Conservation (phyloP, 2,113 vertebrate species). For the Siniperca chuatsi region DNA sequence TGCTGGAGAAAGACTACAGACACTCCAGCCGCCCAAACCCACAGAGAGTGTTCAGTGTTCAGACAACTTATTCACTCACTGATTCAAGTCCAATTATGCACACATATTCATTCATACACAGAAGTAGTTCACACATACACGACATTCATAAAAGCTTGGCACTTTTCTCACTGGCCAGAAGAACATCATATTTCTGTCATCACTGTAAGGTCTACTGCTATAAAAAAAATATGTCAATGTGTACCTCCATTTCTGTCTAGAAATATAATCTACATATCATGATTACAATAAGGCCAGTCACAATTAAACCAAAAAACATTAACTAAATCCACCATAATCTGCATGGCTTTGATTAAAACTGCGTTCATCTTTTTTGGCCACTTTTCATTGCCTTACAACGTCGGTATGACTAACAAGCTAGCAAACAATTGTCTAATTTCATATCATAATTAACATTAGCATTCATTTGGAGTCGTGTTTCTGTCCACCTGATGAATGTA, state of each 20-base stretch:
- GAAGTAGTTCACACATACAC: not conserved
- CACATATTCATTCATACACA: not conserved
- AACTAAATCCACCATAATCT: not conserved
- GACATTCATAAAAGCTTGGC: not conserved
- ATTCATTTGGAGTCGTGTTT: not conserved
- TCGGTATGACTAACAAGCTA: not conserved
- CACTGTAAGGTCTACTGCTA: not conserved
- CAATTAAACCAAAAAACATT: too few relatives aligned
- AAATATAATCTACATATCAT: not conserved
- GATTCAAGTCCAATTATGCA: conserved; percentile 25
- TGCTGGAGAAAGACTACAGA: conserved; percentile 26
- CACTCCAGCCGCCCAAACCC: not conserved
- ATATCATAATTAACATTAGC: not conserved
- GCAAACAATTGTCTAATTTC: not conserved
- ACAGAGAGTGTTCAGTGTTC: conserved; percentile 26
- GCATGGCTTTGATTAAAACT: not conserved
- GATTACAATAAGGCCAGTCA: too few relatives aligned
- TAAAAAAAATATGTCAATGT: too few relatives aligned
- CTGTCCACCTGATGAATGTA: not conserved
- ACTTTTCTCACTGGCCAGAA: not conserved
- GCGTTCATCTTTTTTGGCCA: not conserved
- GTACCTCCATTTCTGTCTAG: not conserved
- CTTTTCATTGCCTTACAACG: not conserved
- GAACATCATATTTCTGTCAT: not conserved
- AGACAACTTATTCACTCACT: conserved; percentile 22